Conservation (phyloP, 2,888 invertebrate genomes). For the Gymnosoma rotundatum region DNA sequence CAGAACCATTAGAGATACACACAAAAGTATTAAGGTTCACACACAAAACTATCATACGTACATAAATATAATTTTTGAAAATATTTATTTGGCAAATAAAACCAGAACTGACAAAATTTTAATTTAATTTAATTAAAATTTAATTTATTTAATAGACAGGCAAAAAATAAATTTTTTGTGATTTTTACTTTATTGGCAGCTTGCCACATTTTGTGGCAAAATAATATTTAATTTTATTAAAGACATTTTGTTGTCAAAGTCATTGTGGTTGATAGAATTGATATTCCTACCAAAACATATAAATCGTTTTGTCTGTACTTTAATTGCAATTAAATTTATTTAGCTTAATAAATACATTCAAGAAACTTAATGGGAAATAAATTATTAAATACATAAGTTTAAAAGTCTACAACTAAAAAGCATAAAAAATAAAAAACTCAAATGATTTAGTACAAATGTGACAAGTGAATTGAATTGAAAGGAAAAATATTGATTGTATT, state of each 20-base stretch:
- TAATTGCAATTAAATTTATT: slow-evolving; percentile 76
- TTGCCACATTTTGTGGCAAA: slow-evolving; percentile 48
- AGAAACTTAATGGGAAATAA: slow-evolving; percentile 42
- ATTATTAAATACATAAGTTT: slow-evolving; percentile 5
- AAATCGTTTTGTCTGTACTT: slow-evolving; percentile 61
- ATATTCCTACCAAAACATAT: neutral
- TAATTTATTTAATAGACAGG: slow-evolving; percentile 11
- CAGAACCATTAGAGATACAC: no score
- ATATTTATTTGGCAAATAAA: neutral
- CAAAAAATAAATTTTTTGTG: neutral
- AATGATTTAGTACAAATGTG: slow-evolving; percentile 24
- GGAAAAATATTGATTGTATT: slow-evolving; percentile 16
- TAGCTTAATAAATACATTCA: slow-evolving; percentile 71
- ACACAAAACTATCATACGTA: no score
- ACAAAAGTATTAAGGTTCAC: no score
- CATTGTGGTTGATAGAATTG: neutral
- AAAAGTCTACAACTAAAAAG: neutral
- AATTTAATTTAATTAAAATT: slow-evolving; percentile 26
- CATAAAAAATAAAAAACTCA: slow-evolving; percentile 13
- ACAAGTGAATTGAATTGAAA: slow-evolving; percentile 22
- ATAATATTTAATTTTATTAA: slow-evolving; percentile 24
- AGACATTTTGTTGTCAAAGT: slow-evolving; percentile 12
- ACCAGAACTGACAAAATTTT: slow-evolving; percentile 16
- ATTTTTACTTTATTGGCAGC: slow-evolving; percentile 36
- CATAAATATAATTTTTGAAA: no score